Evolutionary conservation across 2,888 invertebrate species (phyloP).

Genomic region (Himalopsyche japonica): DNA sequence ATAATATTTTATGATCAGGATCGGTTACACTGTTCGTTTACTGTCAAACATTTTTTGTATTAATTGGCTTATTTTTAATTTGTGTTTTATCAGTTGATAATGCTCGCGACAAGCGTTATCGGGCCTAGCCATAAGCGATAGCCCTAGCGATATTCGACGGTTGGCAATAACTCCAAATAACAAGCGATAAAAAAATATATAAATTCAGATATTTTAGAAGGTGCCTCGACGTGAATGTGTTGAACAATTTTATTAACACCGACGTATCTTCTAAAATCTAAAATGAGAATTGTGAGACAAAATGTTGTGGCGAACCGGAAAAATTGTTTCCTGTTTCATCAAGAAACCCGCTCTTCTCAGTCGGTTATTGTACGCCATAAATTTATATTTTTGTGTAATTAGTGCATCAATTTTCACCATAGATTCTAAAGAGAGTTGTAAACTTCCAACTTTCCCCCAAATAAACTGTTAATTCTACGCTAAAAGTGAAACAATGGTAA

Average conservation of each 20-base stretch:
- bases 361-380: not conserved
- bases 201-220: no score
- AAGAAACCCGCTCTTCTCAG: not conserved
- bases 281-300: not conserved
- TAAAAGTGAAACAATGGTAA: not conserved
- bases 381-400: not conserved
- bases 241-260: not conserved
- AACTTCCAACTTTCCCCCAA: not conserved
- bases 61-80: no score
- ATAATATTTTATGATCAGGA: no score
- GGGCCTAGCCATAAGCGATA: no score
- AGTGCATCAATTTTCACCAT: not conserved
- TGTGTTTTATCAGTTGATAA: no score
- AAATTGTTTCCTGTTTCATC: not conserved
- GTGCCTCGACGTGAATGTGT: not conserved
- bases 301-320: not conserved
- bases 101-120: no score
- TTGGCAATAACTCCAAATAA: no score
- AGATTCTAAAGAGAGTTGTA: not conserved
- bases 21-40: no score
- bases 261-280: not conserved
- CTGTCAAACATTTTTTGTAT: no score
- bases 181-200: no score
- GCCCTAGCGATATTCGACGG: no score
- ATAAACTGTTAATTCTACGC: not conserved